Evolutionary conservation across 1,140 invertebrate genomes (phyloP).

Genomic region (Apis laboriosa): DNA sequence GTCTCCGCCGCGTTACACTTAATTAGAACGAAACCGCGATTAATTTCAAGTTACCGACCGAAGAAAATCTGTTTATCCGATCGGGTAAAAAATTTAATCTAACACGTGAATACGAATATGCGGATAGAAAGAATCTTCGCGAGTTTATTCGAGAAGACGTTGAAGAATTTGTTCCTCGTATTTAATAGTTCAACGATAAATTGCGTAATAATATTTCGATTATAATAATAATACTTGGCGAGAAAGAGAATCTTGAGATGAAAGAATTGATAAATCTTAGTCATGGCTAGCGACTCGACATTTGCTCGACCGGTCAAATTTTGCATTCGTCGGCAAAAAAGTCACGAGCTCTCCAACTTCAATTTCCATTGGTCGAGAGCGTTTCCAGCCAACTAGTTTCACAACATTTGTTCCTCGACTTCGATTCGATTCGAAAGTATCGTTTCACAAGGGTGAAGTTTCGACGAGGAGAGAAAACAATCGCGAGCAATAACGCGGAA

Average conservation of each 20-base stretch:
- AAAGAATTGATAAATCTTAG: too few species aligned
- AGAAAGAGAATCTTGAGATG: too few species aligned
- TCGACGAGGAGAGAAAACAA: neutral
- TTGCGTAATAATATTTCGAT: neutral
- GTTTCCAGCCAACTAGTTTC: neutral
- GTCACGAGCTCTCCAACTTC: neutral
- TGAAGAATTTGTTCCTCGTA: too few species aligned
- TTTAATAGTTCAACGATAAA: neutral
- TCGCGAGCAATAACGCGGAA: neutral
- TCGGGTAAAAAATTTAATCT: neutral
- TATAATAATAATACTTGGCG: too few species aligned
- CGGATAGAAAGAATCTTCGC: neutral
- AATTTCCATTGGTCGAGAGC: neutral
- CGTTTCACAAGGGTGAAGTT: neutral
- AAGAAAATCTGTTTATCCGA: slow-evolving; percentile 4
- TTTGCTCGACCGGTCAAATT: neutral
- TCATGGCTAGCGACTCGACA: too few species aligned
- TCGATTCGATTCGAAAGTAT: neutral
- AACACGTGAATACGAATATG: neutral
- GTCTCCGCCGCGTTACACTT: neutral
- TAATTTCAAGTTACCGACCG: slow-evolving; percentile 2
- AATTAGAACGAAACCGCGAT: neutral
- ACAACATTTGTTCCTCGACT: neutral
- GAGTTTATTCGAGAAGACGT: too few species aligned
- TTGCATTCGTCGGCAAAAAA: neutral